Evolutionary conservation across 2,888 invertebrate genomes (phyloP), one percentile per base, ranked within the genome.

Genomic region (Acholoe squamosa): DNA sequence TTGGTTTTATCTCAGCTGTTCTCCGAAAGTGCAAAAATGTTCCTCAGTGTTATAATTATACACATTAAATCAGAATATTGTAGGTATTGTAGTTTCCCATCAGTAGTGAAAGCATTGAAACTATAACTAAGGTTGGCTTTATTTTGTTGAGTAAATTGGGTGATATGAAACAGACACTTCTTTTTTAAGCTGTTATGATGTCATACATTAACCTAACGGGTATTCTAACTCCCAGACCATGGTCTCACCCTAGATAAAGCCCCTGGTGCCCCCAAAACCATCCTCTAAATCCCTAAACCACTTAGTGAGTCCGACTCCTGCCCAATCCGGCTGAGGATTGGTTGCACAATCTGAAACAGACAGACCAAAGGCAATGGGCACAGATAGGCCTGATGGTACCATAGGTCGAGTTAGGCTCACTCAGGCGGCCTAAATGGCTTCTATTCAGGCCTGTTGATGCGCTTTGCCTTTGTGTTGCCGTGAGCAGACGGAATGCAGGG

Each of bases 381-480:
- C 71, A 71, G 71, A 71, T 71, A 71, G 71, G 71, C 71, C 28
- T 28, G 43, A 43, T 43, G 71, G 31, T 71, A 25, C 71, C 71
- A 0, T n/a, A 14, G 71, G 71, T 5, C 28, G 71, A 28, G 19
- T 71, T 71, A 28, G 28, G 16, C 71, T 25, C 71, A 25, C 71
- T 25, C 19, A 71, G 25, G 71, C 71, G 71, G 71, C 71, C 71
- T 71, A 71, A 71, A 71, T 71, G 71, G 22, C 71, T 28, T 28
- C 71, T 28, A n/a, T 71, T 28, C n/a, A 71, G 25, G 31, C 28
- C 71, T 28, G 84, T 25, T 84, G 84, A 84, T 84, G 84, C 84
- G 84, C 84, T 34, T 34, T 51, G 84, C 43, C 84, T 84, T 84
- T 84, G 84, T 84, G 71, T 71, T 16, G 71, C 34, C 84, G 3